phyloP scores from a whole-genome alignment of 2,797 vertebrate genomes.

The Premnoplex brunnescens region DNA sequence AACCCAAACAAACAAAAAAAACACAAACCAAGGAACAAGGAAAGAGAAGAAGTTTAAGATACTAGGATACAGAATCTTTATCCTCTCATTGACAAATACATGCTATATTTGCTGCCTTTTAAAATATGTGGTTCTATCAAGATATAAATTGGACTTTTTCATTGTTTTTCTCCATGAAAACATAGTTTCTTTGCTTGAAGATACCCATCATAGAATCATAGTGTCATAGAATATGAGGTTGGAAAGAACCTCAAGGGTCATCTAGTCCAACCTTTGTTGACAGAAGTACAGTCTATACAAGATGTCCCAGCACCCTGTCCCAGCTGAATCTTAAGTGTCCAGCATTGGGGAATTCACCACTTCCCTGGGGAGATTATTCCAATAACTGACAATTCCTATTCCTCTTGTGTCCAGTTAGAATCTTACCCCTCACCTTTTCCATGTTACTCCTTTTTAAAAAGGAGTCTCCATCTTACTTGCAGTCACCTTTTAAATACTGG shows the following conservation, averaged over 20 bases:
- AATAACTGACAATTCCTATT: neutral
- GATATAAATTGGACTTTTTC: neutral
- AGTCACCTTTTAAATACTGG: neutral
- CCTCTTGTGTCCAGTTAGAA: accelerated
- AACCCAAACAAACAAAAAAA: too few species aligned
- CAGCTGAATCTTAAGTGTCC: neutral
- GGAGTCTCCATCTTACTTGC: neutral
- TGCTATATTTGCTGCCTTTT: neutral
- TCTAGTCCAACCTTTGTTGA: neutral
- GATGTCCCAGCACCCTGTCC: neutral
- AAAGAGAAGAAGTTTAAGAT: neutral
- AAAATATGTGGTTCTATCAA: neutral
- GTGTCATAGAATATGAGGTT: neutral
- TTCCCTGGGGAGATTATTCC: neutral
- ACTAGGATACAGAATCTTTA: neutral
- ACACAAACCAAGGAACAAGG: neutral
- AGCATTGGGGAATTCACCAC: neutral
- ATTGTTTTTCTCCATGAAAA: neutral
- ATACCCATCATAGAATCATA: neutral
- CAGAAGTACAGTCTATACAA: neutral
- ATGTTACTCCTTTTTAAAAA: neutral
- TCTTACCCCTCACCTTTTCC: neutral
- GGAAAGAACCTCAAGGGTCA: neutral
- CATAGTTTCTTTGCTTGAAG: neutral
- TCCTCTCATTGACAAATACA: neutral